Base-by-base conservation (phyloP, 2,797 vertebrate genomes). In the Synaphobranchus kaupii region DNA sequence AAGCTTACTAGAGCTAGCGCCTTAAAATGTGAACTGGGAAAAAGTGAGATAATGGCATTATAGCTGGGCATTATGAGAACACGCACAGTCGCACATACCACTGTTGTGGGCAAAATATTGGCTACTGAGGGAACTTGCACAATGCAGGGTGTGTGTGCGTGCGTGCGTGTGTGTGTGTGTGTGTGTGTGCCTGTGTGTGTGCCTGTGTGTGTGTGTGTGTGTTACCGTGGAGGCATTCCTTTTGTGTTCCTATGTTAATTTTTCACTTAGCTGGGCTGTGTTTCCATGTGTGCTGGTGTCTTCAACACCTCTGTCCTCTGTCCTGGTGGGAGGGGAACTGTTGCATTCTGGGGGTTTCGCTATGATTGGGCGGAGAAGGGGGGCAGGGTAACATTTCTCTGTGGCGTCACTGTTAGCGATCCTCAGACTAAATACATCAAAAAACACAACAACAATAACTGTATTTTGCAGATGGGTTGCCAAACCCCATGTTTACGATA, bases 21-120 rank as follows among this genome's bases (percentile, higher is more conserved):
- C 89, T 91, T 90, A 85, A 92, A 92, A 92, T 89, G 39, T 39
- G 39, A 39, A 89, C 86, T 90, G 92, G 94, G 95, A 95, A 95
- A 95, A 94, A 94, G 92, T 94, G 91, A 94, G 95, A 92, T 90
- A 94, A 95, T 94, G 92, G 66, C 76, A 85, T 50, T 89, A 44
- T 88, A 89, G 85, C 86, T 86, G 78, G 71, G 86, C 90, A 87
- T 88, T 80, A 88, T 87, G 85, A 90, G 86, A 85, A 88, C 83
- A 88, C 76, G 28, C 13, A 31, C 82, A 88, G 82, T 88, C 76
- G 28, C 13, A 31, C 82, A n/a, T 48, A 22, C 12, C 73, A 0
- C 8, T 12, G 44, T 22, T 17, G 12, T 31, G 73, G 60, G 8
- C 48, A 60, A 87, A 76, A 73, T 8, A 17, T 3, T 8, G 20